Evolutionary conservation across 2,797 vertebrate genomes (phyloP), one percentile per base, ranked within the genome.

Genomic region (Ambastaia sidthimunki): DNA sequence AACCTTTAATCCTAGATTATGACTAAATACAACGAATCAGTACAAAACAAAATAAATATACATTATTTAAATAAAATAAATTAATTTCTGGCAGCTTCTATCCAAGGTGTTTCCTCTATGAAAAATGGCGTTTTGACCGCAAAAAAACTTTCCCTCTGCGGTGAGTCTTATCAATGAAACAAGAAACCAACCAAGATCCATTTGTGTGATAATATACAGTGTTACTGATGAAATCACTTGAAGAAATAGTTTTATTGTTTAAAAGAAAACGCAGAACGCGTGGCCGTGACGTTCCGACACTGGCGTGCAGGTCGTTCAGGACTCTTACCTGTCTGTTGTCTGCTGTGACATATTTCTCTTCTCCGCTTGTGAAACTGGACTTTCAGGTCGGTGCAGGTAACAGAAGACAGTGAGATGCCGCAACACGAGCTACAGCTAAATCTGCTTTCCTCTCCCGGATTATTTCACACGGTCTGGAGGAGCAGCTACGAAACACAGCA

Each of bases 291-390:
- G 69, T 72, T 79, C 68, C 73, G 72, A 81, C 65, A 63, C 55
- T 54, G 5, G 72, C 21, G 72, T 23, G 15, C 44, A 74, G 65
- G 62, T 62, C 90, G 90, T 90, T 90, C 84, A 86, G 91, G 91
- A 92, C 87, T 94, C 97, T 96, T 97, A 98, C 97, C 96, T 98
- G 94, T 98, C 97, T 92, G 96, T 91, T 92, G 96, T 91, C 92
- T 98, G 96, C 96, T 96, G 95, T 95, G 95, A 95, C 95, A 96
- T 96, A 96, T 98, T 94, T 92, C 94, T 93, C 92, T 92, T 93
- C 93, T 94, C 94, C 94, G 92, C 90, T 93, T 90, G 94, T 92
- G 93, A 94, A 97, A 98, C 97, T 96, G 95, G 96, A 96, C 96
- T 98, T 98, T 97, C 96, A 94, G 93, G 96, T 97, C 94, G 89